phyloP scores from a whole-genome alignment of 2,888 invertebrate species.

The Philaethria dido region DNA sequence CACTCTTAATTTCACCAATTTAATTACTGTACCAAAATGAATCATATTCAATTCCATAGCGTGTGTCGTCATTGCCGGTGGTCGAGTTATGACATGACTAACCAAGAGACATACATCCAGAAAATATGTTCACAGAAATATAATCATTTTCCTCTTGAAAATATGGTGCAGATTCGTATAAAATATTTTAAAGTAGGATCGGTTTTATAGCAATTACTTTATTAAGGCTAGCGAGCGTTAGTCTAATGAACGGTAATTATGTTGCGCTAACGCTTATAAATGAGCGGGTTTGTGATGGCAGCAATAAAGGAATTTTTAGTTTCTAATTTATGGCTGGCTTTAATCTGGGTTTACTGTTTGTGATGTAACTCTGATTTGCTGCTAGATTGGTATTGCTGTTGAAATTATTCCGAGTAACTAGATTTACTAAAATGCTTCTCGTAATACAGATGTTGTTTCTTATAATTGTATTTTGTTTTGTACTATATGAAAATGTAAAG shows the following conservation, averaged over 20 bases:
- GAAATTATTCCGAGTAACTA: neutral
- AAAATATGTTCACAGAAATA: conserved; percentile 10
- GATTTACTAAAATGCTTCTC: neutral
- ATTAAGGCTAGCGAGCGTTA: conserved; percentile 64
- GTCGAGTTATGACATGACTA: conserved; percentile 40
- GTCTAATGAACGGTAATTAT: conserved; percentile 73
- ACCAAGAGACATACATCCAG: conserved; percentile 11
- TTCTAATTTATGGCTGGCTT: conserved; percentile 36
- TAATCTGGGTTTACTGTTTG: conserved; percentile 28
- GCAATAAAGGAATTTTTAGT: conserved; percentile 40
- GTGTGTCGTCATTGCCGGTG: conserved; percentile 43
- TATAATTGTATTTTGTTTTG: neutral
- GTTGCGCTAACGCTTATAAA: conserved; percentile 61
- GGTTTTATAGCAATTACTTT: conserved; percentile 64
- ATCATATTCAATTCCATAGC: conserved; percentile 45
- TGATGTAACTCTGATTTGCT: conserved; percentile 28
- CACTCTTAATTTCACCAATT: conserved; percentile 38
- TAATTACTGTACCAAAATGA: conserved; percentile 45
- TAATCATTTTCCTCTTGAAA: neutral
- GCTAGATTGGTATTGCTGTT: conserved; percentile 3
- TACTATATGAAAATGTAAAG: too few relatives aligned
- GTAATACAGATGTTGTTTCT: neutral
- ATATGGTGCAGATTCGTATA: conserved; percentile 31
- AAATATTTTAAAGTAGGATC: conserved; percentile 23
- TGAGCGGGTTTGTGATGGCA: conserved; percentile 45